Evolutionary conservation across 2,113 vertebrate species (phyloP).

Genomic region (Trogon melanurus): DNA sequence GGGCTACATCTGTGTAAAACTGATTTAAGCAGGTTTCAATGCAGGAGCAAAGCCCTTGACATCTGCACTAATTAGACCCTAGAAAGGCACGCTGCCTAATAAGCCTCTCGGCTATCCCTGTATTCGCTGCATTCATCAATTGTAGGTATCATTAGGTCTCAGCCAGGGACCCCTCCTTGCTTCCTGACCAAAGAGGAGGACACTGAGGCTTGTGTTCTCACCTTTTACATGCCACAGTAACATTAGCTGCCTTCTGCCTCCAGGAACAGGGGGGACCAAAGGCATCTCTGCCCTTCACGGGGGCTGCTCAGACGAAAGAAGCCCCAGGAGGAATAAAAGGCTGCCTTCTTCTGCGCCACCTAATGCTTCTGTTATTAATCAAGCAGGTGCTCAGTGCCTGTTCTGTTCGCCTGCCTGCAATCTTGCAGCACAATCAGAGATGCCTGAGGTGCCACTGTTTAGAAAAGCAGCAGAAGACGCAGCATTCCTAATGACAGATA

Average conservation of each 20-base stretch:
- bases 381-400: background rate
- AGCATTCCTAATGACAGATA: background rate
- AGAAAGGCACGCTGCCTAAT: background rate
- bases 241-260: background rate
- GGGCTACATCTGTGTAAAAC: background rate
- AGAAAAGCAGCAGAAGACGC: background rate
- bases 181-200: background rate
- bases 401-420: background rate
- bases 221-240: background rate
- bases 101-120: background rate
- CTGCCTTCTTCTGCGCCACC: background rate
- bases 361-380: conserved; percentile 3
- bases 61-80: background rate
- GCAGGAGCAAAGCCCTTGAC: background rate
- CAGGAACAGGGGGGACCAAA: background rate
- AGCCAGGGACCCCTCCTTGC: background rate
- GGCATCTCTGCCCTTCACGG: background rate
- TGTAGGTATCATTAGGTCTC: background rate
- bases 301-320: background rate
- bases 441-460: background rate
- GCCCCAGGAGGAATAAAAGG: background rate
- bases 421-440: background rate
- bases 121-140: background rate
- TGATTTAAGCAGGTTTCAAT: background rate
- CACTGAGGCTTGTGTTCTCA: background rate